Base-by-base conservation (phyloP, 2,888 invertebrate species). In the Omphaloscelis lunosa region DNA sequence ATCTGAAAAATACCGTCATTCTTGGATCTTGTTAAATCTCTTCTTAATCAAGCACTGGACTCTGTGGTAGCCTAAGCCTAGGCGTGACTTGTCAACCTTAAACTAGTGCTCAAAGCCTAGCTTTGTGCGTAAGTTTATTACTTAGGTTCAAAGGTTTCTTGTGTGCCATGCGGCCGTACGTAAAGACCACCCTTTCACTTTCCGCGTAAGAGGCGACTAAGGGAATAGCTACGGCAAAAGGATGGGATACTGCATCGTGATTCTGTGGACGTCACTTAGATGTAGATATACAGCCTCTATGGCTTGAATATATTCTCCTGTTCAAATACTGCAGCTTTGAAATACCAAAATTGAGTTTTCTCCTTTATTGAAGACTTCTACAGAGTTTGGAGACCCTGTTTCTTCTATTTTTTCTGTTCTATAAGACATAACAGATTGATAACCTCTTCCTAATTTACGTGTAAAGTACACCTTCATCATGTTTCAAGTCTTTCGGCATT, bases 121-220 rank as follows among this genome's bases (percentile, higher is more conserved):
- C 83, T 84, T 84, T 83, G 83, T 85, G 83, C 82, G 85, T 83
- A 71, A 84, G 85, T 83, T 83, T 77, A 83, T 83, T 83, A 83
- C 83, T 83, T 83, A 83, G 82, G 85, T 83, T 84, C 83, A 84
- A 84, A 84, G 83, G 85, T 83, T 82, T 83, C 83, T 83, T 74
- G 83, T 83, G 83, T 83, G 82, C 53, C 29, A 29, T 84, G 83
- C 70, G 82, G 77, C 39, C 72, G 53, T 58, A 73, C 69, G 73
- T 81, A 76, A 73, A 81, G 85, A 77, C 85, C 77, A 59, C 68
- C 72, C 70, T 76, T 75, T 84, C 85, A 73, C 73, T 85, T 73
- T 72, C 17, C 74, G 77, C 85, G 72, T 75, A 83, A 66, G 81
- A 67, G 67, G 29, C 3, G 62, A 58, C 83, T 85, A 59, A 82